Evolutionary conservation across 2,888 invertebrate genomes (phyloP).

Genomic region (Microplitis deprimator): DNA sequence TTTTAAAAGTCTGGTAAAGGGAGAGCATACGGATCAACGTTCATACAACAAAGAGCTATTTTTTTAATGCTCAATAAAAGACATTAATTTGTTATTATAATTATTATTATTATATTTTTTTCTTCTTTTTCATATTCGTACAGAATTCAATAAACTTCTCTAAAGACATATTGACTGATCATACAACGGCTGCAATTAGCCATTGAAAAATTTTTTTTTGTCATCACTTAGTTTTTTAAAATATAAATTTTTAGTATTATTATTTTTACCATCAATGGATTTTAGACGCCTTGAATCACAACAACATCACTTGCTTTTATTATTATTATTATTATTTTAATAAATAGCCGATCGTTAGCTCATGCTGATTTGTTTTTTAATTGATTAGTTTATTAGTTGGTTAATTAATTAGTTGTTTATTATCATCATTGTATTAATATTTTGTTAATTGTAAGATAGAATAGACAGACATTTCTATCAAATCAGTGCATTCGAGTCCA

Average conservation of each 20-base stretch:
- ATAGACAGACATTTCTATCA: neutral
- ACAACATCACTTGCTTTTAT: conserved; percentile 1
- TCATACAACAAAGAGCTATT: conserved; percentile 16
- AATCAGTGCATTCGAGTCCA: conserved; percentile 31
- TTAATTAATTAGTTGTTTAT: neutral
- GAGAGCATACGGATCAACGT: conserved; percentile 34
- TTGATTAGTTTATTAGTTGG: too few relatives aligned
- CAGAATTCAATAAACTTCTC: conserved; percentile 37
- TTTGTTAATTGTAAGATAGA: neutral
- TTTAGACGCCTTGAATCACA: conserved; percentile 26
- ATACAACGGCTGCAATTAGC: conserved; percentile 10
- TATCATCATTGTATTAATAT: neutral
- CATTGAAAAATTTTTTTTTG: conserved; percentile 2
- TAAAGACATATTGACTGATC: conserved; percentile 29
- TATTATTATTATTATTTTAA: neutral
- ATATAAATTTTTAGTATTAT: conserved; percentile 5
- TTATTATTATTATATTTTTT: conserved; percentile 29
- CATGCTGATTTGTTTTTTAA: neutral
- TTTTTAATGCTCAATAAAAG: conserved; percentile 19
- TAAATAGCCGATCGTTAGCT: neutral
- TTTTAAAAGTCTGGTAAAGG: conserved; percentile 42
- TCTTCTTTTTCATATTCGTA: conserved; percentile 14
- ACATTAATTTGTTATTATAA: conserved; percentile 28
- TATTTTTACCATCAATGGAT: conserved; percentile 7
- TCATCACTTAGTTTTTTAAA: conserved; percentile 1